These are phyloP conservation scores for Sphaeridia pumilis DNA, from an alignment of 2,888 invertebrate genomes.

Conservation along the genomic window DNA sequence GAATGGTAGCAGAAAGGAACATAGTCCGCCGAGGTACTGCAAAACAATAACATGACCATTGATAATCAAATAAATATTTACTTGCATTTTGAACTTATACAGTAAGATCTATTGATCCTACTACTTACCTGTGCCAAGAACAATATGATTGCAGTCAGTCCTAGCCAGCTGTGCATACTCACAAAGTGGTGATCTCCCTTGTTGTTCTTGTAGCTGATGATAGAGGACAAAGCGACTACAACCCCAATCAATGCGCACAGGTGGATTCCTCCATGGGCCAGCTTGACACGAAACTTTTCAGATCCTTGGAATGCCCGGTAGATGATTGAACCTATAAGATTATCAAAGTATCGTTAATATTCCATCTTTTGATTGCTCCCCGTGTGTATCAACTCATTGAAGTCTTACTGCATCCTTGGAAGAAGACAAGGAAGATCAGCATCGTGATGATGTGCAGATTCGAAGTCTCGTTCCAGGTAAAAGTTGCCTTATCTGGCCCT, in stretches of 20 bases:
- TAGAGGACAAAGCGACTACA: slow-evolving; percentile 6
- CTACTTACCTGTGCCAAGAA: slow-evolving; percentile 34
- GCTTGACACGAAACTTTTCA: slow-evolving; percentile 32
- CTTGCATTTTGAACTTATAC: too few species aligned
- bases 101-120: too few species aligned
- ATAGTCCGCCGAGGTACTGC: slow-evolving; percentile 31
- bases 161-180: slow-evolving; percentile 34
- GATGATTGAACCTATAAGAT: too few species aligned
- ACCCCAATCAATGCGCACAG: slow-evolving; percentile 23
- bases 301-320: slow-evolving; percentile 27
- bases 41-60: too few species aligned
- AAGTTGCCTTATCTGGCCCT: neutral
- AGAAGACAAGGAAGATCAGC: slow-evolving; percentile 32
- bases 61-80: too few species aligned
- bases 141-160: slow-evolving; percentile 26
- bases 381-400: too few species aligned
- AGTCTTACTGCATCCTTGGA: slow-evolving; percentile 34
- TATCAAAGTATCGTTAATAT: too few species aligned
- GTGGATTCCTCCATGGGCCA: slow-evolving; percentile 31
- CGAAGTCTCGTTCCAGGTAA: slow-evolving; percentile 4
- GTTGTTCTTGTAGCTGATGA: slow-evolving; percentile 8
- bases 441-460: slow-evolving; percentile 34
- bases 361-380: too few species aligned
- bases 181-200: slow-evolving; percentile 21
- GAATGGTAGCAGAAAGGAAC: slow-evolving; percentile 30